Evolutionary conservation across 2,888 invertebrate species (phyloP).

Genomic region (Diaperis boleti): DNA sequence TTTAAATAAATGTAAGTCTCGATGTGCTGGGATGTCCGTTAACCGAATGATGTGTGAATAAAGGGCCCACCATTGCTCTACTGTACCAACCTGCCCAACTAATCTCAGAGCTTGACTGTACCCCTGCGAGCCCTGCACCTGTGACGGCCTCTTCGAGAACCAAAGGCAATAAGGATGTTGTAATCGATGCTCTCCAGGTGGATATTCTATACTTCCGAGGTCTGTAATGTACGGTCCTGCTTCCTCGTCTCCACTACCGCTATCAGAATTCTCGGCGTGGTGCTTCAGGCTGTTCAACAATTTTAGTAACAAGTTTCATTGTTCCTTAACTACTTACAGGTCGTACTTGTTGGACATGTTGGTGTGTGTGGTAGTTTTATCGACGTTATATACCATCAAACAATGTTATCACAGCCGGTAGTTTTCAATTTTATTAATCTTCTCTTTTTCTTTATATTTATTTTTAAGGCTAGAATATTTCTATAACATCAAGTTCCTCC

Average conservation of each 20-base stretch:
- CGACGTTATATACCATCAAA: slow-evolving; percentile 62
- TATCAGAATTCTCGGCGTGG: slow-evolving; percentile 74
- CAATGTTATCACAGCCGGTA: slow-evolving; percentile 63
- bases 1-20: slow-evolving; percentile 97
- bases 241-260: slow-evolving; percentile 76
- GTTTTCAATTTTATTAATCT: slow-evolving; percentile 5
- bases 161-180: slow-evolving; percentile 96
- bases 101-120: slow-evolving; percentile 83
- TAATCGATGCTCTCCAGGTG: slow-evolving; percentile 89
- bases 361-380: slow-evolving; percentile 47
- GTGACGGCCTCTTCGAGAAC: slow-evolving; percentile 67
- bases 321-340: slow-evolving; percentile 68
- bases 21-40: slow-evolving; percentile 88
- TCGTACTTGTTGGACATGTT: slow-evolving; percentile 75
- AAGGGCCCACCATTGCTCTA: slow-evolving; percentile 98
- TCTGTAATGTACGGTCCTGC: slow-evolving; percentile 67
- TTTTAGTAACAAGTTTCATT: neutral
- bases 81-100: slow-evolving; percentile 89
- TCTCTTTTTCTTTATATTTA: slow-evolving; percentile 8
- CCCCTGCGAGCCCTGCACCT: slow-evolving; percentile 70
- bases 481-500: slow-evolving; percentile 14
- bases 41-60: slow-evolving; percentile 94
- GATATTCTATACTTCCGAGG: slow-evolving; percentile 78
- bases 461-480: slow-evolving; percentile 18
- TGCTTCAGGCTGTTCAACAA: slow-evolving; percentile 64